phyloP scores from a whole-genome alignment of 2,113 vertebrate genomes.

The rabbit (Oryctolagus cuniculus) region mOryCun1.1 NC_091448.1:10356501-10357000 shows the following conservation, averaged over 20 bases:
- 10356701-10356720: neutral
- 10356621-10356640: neutral
- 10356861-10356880: slow-evolving; percentile 69
- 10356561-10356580: neutral
- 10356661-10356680: neutral
- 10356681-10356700: fast-evolving
- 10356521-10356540: slow-evolving; percentile 39
- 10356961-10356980: neutral
- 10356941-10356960: neutral
- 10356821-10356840: slow-evolving; percentile 76
- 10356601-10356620: neutral
- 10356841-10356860: slow-evolving; percentile 62
- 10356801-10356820: slow-evolving; percentile 70
- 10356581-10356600: slow-evolving; percentile 32
- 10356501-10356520: neutral
- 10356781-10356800: slow-evolving; percentile 80
- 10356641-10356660: neutral
- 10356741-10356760: slow-evolving; percentile 71
- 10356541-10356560: slow-evolving; percentile 39
- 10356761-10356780: slow-evolving; percentile 69
- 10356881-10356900: slow-evolving; percentile 17
- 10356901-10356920: slow-evolving; percentile 22
- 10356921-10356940: neutral
- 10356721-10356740: slow-evolving; percentile 33
- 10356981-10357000: slow-evolving; percentile 17